These are phyloP conservation scores for Brenthis hecate DNA, from an alignment of 2,888 invertebrate species.

Conservation along the genomic window DNA sequence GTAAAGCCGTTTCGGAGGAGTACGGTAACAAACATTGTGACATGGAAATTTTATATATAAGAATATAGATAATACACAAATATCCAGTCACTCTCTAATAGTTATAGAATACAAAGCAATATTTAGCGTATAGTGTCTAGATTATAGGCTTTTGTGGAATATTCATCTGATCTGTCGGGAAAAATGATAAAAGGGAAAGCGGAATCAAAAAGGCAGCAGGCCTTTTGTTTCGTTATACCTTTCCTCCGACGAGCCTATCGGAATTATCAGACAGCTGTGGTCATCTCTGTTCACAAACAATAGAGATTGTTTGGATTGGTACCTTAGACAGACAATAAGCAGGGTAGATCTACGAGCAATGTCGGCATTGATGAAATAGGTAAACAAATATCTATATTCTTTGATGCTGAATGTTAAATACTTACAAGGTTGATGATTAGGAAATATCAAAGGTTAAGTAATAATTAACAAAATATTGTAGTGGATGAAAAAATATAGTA, in stretches of 20 bases:
- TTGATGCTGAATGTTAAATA: constrained; percentile 2
- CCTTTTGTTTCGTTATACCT: constrained; percentile 60
- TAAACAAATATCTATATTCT: constrained; percentile 31
- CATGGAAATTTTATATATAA: too few species aligned
- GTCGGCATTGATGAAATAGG: constrained; percentile 24
- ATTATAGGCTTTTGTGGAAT: constrained; percentile 28
- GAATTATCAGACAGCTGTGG: constrained; percentile 51
- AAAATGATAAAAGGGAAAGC: constrained; percentile 69
- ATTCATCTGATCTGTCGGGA: constrained; percentile 34
- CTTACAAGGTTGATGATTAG: too few species aligned
- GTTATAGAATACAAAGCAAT: constrained; percentile 28
- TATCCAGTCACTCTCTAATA: constrained; percentile 6
- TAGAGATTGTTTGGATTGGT: constrained; percentile 60
- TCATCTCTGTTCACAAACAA: constrained; percentile 60
- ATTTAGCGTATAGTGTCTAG: constrained; percentile 36
- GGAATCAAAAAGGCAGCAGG: constrained; percentile 61
- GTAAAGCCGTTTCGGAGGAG: too few species aligned
- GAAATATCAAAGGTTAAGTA: too few species aligned
- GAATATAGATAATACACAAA: too few species aligned
- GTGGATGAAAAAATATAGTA: too few species aligned
- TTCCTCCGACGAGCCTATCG: constrained; percentile 65
- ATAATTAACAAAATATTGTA: too few species aligned
- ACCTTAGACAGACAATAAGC: constrained; percentile 34
- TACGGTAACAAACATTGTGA: too few species aligned
- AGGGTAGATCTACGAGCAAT: constrained; percentile 22